These are phyloP conservation scores for Orbicella faveolata DNA, from an alignment of 64 coral and sea anemone species.

Conservation along the genomic window DNA sequence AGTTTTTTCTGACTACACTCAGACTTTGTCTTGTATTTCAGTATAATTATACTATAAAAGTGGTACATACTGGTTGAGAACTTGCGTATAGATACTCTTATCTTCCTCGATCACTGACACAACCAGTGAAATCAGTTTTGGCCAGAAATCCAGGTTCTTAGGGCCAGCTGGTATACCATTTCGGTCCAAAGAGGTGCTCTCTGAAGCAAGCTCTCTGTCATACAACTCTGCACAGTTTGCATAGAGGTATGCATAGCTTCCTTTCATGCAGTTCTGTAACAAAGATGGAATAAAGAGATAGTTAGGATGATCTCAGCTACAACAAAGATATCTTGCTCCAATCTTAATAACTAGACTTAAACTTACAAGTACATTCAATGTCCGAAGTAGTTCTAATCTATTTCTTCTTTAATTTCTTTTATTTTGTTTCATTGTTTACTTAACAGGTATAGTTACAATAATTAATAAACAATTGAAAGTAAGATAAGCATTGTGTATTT, in stretches of 20 bases:
- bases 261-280: slow-evolving; percentile 90
- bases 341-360: too few species aligned
- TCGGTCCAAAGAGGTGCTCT: slow-evolving; percentile 35
- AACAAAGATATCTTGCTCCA: too few species aligned
- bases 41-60: neutral
- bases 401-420: too few species aligned
- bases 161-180: slow-evolving; percentile 58
- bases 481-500: too few species aligned
- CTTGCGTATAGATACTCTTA: slow-evolving; percentile 79
- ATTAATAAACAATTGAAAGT: too few species aligned
- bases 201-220: slow-evolving; percentile 74
- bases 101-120: slow-evolving; percentile 99
- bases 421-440: too few species aligned
- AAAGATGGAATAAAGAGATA: neutral
- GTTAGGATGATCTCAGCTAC: neutral
- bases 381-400: too few species aligned
- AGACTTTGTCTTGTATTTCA: too few species aligned
- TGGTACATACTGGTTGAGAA: slow-evolving; percentile 90
- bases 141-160: slow-evolving; percentile 93
- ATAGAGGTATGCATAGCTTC: slow-evolving; percentile 83
- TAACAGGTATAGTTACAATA: too few species aligned
- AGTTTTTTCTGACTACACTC: too few species aligned
- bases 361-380: too few species aligned
- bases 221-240: slow-evolving; percentile 93
- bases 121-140: slow-evolving; percentile 90